phyloP scores from a whole-genome alignment of 2,113 vertebrate species.

The Platichthys stellatus region DNA sequence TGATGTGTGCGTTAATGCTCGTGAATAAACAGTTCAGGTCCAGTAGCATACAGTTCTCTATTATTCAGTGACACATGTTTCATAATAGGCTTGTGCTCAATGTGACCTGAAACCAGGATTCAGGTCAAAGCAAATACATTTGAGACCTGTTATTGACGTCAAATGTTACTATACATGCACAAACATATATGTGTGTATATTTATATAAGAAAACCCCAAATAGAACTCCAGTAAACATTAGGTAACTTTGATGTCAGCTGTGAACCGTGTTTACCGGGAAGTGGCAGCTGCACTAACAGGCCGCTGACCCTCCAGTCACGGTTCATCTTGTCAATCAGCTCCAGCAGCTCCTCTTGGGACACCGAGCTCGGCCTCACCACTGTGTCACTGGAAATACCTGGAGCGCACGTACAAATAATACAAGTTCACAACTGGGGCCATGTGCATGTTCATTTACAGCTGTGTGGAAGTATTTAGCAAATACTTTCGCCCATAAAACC shows the following conservation, averaged over 20 bases:
- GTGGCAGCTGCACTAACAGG: conserved; percentile 91
- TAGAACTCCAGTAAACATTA: not conserved
- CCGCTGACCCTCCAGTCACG: conserved; percentile 89
- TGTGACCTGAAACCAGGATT: no score
- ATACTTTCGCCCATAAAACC: not conserved
- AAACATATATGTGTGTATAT: no score
- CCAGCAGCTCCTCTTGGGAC: conserved; percentile 90
- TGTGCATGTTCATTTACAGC: not conserved
- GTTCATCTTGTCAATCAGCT: conserved; percentile 88
- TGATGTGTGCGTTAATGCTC: no score
- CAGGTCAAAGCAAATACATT: no score
- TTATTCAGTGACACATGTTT: no score
- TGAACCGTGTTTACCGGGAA: conserved; percentile 69
- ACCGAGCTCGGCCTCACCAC: conserved; percentile 86
- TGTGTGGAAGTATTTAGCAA: not conserved
- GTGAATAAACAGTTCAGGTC: no score
- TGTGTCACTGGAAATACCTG: conserved; percentile 88
- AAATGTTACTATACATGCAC: no score
- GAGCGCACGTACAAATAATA: conserved; percentile 7
- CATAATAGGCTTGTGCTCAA: no score
- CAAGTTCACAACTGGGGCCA: not conserved
- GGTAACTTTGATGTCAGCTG: conserved; percentile 6
- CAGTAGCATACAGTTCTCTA: no score
- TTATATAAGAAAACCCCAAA: not conserved
- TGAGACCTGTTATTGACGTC: no score